Percentiles rank a stretch among this genome's conserved stretches.
Conservation (phyloP, 2,113 vertebrate genomes). For the Calyptommatus sinebrachiatus region DNA sequence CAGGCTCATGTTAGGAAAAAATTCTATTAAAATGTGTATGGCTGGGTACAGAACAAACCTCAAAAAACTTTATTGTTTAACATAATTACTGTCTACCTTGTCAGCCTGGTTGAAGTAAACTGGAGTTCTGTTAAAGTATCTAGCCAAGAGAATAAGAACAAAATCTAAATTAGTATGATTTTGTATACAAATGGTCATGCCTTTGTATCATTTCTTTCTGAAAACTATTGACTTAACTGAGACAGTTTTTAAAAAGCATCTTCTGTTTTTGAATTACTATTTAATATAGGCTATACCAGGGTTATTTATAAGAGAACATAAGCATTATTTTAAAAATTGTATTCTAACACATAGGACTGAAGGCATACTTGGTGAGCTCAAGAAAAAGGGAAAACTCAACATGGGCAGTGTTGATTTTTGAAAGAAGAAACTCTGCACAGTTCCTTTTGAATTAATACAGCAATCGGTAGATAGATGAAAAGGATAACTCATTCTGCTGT, state of each 20-base stretch:
- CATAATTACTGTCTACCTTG: no score
- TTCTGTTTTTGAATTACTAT: neutral
- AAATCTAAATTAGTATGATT: conserved; percentile 24
- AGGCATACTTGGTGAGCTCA: neutral
- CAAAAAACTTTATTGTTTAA: no score
- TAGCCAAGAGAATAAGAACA: conserved; percentile 20
- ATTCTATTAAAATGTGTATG: no score
- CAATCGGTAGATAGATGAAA: conserved; percentile 24
- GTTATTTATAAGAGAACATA: neutral
- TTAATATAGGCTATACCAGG: neutral
- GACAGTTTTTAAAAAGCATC: neutral
- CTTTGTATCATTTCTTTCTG: conserved; percentile 15
- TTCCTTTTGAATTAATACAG: conserved; percentile 4
- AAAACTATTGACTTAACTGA: neutral
- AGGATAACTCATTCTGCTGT: neutral
- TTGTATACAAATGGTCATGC: neutral
- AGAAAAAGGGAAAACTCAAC: neutral
- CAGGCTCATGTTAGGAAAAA: no score
- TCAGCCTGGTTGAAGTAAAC: neutral
- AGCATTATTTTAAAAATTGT: conserved; percentile 11
- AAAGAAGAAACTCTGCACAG: neutral
- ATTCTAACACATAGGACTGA: neutral
- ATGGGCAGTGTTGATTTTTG: fast-evolving
- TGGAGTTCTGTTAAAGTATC: conserved; percentile 3
- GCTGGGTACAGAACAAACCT: no score